A percentile compares a stretch with the other conserved stretches of the same genome.
Evolutionary conservation across 2,113 vertebrate species (phyloP).

Genomic region (Scartelaos histophorus): DNA sequence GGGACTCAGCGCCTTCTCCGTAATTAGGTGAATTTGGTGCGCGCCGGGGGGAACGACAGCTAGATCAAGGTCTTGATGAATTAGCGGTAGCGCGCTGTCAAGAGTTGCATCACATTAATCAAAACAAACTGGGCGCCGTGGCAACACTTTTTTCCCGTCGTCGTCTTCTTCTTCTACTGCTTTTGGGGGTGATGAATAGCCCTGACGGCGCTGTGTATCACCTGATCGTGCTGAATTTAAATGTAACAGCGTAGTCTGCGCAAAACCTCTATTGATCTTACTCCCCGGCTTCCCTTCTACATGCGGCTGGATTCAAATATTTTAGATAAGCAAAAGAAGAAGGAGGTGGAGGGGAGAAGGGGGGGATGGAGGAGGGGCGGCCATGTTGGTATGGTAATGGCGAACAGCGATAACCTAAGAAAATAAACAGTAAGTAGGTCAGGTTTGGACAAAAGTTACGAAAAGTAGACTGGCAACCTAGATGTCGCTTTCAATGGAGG

Average conservation of each 20-base stretch:
- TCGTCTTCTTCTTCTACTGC: conserved; percentile 10
- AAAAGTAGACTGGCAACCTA: not conserved
- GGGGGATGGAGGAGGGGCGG: conserved; percentile 1
- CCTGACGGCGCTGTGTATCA: conserved; percentile 54
- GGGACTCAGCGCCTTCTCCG: conserved; percentile 66
- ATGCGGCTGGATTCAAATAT: conserved; percentile 30
- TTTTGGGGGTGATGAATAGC: conserved; percentile 71
- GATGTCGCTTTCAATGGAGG: not conserved
- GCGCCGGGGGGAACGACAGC: conserved; percentile 64
- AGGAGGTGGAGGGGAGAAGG: not conserved
- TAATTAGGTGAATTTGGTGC: conserved; percentile 83
- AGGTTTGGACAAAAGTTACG: conserved; percentile 28
- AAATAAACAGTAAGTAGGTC: conserved; percentile 51
- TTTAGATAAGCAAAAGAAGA: conserved; percentile 50
- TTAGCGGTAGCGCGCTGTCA: conserved; percentile 72
- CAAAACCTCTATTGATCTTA: conserved; percentile 64
- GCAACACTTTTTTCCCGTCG: conserved; percentile 60
- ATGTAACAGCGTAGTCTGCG: conserved; percentile 57
- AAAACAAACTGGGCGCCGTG: conserved; percentile 68
- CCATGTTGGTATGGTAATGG: conserved; percentile 42
- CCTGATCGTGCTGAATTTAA: conserved; percentile 70
- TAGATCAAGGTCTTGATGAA: conserved; percentile 82
- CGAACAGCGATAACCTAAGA: conserved; percentile 18
- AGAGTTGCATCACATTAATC: conserved; percentile 82
- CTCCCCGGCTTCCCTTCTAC: conserved; percentile 22